Conservation (phyloP, 1,140 invertebrate species). For the Drosophila sucinea region DNA sequence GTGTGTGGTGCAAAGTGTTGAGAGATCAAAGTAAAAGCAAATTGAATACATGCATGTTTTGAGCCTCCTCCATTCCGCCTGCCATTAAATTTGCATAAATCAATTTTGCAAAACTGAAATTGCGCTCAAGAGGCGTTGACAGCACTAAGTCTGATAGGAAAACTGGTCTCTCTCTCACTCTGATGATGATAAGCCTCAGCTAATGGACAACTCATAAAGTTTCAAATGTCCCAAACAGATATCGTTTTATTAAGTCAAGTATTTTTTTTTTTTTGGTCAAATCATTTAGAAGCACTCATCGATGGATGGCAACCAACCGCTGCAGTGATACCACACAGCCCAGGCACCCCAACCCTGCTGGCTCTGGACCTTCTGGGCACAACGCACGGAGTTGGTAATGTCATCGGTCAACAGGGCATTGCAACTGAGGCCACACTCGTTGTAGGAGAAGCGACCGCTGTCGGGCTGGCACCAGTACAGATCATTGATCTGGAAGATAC, state of each 20-base stretch:
- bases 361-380: conserved; percentile 52
- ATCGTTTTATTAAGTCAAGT: no score
- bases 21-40: conserved; percentile 48
- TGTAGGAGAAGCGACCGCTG: conserved; percentile 37
- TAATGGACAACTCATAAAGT: conserved; percentile 53
- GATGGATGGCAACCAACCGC: conserved; percentile 53
- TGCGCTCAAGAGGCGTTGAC: conserved; percentile 43
- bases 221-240: conserved; percentile 11
- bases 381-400: conserved; percentile 48
- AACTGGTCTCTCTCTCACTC: conserved; percentile 21
- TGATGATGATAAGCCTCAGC: conserved; percentile 34
- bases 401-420: conserved; percentile 40
- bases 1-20: conserved; percentile 36
- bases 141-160: conserved; percentile 41
- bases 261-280: conserved; percentile 10
- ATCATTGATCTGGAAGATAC: conserved; percentile 74
- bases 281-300: conserved; percentile 54
- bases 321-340: conserved; percentile 62
- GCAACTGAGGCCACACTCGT: conserved; percentile 50
- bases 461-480: conserved; percentile 64
- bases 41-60: conserved; percentile 10
- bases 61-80: conserved; percentile 13
- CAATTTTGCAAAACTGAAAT: conserved; percentile 63
- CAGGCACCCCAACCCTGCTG: conserved; percentile 67
- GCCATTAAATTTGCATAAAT: conserved; percentile 69